Percentiles rank a stretch among this genome's conserved stretches.
Conservation (phyloP, 2,888 invertebrate genomes). For the Sturmia bella region DNA sequence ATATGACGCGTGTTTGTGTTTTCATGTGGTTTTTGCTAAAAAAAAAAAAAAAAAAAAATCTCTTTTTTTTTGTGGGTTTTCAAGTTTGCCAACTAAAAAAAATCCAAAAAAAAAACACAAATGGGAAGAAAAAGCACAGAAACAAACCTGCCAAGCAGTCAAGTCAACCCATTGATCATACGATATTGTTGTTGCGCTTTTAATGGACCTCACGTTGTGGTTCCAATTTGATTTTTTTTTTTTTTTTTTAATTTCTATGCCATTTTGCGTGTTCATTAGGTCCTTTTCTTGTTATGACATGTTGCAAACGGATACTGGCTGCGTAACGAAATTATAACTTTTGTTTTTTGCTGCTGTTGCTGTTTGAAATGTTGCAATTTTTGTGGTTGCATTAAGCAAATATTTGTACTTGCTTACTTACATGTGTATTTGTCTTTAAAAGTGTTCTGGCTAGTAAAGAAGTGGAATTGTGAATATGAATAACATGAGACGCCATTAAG, state of each 20-base stretch:
- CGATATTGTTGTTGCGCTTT: slow-evolving; percentile 38
- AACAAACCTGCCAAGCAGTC: slow-evolving; percentile 18
- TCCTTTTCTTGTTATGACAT: slow-evolving; percentile 64
- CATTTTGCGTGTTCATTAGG: slow-evolving; percentile 61
- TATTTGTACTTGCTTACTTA: too few relatives aligned
- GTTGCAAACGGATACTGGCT: slow-evolving; percentile 21
- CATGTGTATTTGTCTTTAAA: background rate
- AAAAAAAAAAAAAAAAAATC: background rate
- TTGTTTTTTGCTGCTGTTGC: too few relatives aligned
- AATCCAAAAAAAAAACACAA: slow-evolving; percentile 6
- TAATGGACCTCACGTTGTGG: slow-evolving; percentile 65
- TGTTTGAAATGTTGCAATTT: slow-evolving; percentile 35
- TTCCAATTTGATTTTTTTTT: slow-evolving; percentile 19
- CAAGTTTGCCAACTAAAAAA: slow-evolving; percentile 45
- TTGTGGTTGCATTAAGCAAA: background rate
- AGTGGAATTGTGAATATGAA: too few relatives aligned
- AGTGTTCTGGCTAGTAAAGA: background rate
- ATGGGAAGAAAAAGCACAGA: background rate
- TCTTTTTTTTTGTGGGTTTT: slow-evolving; percentile 47
- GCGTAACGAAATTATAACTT: slow-evolving; percentile 36
- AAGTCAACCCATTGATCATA: slow-evolving; percentile 54
- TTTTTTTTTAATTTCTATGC: slow-evolving; percentile 34
- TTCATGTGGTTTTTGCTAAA: slow-evolving; percentile 11
- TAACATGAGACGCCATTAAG: too few relatives aligned
- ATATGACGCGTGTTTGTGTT: slow-evolving; percentile 19